phyloP scores from a whole-genome alignment of 1,140 invertebrate species.

The Aphis gossypii region DNA sequence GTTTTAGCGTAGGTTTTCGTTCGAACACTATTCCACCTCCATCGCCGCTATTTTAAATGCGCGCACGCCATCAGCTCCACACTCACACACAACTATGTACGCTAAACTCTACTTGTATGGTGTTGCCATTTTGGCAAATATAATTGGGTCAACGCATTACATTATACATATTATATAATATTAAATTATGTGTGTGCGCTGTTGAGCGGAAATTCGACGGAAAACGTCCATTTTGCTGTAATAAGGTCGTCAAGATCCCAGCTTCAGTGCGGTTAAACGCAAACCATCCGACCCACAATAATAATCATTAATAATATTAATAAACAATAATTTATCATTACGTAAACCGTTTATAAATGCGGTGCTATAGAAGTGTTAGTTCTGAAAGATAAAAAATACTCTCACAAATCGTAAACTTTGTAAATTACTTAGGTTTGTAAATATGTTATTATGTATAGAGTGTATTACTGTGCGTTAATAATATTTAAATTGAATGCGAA shows the following conservation, averaged over 20 bases:
- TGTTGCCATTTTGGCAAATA: not conserved
- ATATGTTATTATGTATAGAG: no score
- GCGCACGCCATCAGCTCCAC: not conserved
- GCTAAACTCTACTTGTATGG: not conserved
- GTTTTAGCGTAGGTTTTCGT: not conserved
- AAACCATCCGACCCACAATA: not conserved
- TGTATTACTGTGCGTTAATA: no score
- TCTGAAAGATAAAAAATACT: not conserved
- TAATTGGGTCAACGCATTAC: constrained; percentile 5
- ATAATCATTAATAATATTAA: constrained; percentile 1
- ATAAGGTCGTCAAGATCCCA: not conserved
- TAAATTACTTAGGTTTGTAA: no score
- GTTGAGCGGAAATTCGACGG: not conserved
- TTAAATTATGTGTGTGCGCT: not conserved
- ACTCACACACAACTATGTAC: not conserved
- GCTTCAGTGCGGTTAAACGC: not conserved
- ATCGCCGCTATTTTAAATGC: not conserved
- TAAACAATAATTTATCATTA: not conserved
- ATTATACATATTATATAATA: constrained; percentile 2
- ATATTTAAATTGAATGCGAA: no score
- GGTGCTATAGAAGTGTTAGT: not conserved
- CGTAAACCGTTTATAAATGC: not conserved
- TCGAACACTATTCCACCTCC: not conserved
- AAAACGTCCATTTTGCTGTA: not conserved
- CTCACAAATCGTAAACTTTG: not conserved